A percentile compares a stretch with the other conserved stretches of the same genome.
phyloP scores from a whole-genome alignment of 2,888 invertebrate species.

The Drosophila longiperda region DNA sequence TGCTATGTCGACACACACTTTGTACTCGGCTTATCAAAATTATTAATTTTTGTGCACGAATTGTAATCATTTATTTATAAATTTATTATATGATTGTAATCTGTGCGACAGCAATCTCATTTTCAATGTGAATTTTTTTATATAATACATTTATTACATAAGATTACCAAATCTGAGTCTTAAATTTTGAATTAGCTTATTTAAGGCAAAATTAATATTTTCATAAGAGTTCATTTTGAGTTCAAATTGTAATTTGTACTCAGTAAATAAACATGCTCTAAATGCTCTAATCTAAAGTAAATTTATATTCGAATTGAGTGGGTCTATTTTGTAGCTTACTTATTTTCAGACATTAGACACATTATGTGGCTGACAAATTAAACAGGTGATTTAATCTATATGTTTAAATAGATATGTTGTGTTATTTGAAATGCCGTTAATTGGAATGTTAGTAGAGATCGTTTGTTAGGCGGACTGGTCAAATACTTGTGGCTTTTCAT shows the following conservation, averaged over 20 bases:
- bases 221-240: neutral
- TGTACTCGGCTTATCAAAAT: slow-evolving; percentile 3
- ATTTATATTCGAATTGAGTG: neutral
- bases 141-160: neutral
- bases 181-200: neutral
- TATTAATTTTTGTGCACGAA: neutral
- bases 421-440: neutral
- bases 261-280: neutral
- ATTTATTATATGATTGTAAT: neutral
- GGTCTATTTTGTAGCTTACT: neutral
- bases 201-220: neutral
- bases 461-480: slow-evolving; percentile 18
- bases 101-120: neutral
- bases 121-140: neutral
- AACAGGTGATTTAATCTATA: too few relatives aligned
- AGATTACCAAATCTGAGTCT: neutral
- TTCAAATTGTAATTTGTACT: neutral
- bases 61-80: neutral
- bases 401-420: too few relatives aligned
- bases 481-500: slow-evolving; percentile 64
- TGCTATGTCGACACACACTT: neutral
- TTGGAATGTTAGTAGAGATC: slow-evolving; percentile 6
- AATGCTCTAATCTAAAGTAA: too few relatives aligned
- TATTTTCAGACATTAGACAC: slow-evolving; percentile 12
- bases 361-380: slow-evolving; percentile 10